Percentiles rank a stretch among this genome's conserved stretches.
phyloP scores from a whole-genome alignment of 1,140 invertebrate genomes.

The Drosophila varians region DNA sequence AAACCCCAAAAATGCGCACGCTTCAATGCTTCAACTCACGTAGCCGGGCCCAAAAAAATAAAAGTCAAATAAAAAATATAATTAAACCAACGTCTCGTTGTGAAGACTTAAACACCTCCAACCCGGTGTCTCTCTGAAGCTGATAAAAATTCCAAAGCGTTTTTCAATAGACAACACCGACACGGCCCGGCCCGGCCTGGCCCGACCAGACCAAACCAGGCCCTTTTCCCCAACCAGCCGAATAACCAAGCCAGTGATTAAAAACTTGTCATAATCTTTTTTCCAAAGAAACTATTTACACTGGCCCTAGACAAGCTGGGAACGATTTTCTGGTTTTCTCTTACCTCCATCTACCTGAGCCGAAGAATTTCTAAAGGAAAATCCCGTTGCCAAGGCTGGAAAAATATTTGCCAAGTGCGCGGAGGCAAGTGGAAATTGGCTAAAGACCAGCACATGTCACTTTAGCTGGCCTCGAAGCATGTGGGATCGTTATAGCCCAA shows the following conservation, averaged over 20 bases:
- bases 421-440: conserved; percentile 69
- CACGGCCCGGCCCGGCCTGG: neutral
- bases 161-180: conserved; percentile 66
- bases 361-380: conserved; percentile 61
- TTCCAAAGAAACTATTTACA: conserved; percentile 79
- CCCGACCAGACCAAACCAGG: neutral
- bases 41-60: conserved; percentile 41
- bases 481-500: conserved; percentile 36
- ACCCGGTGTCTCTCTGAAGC: conserved; percentile 13
- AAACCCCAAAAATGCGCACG: conserved; percentile 33
- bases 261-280: conserved; percentile 79
- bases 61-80: conserved; percentile 31
- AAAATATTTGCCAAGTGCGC: conserved; percentile 51
- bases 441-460: conserved; percentile 45
- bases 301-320: conserved; percentile 18
- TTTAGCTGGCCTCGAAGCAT: conserved; percentile 19
- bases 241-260: conserved; percentile 51
- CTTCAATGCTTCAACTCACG: conserved; percentile 65
- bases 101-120: conserved; percentile 1
- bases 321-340: conserved; percentile 44
- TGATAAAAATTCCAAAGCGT: conserved; percentile 78
- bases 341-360: conserved; percentile 45
- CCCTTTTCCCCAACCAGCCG: conserved; percentile 8
- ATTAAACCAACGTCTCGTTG: conserved; percentile 60
- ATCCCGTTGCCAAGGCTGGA: conserved; percentile 50